phyloP scores from a whole-genome alignment of 2,113 vertebrate species.

The Saguinus midas region DNA sequence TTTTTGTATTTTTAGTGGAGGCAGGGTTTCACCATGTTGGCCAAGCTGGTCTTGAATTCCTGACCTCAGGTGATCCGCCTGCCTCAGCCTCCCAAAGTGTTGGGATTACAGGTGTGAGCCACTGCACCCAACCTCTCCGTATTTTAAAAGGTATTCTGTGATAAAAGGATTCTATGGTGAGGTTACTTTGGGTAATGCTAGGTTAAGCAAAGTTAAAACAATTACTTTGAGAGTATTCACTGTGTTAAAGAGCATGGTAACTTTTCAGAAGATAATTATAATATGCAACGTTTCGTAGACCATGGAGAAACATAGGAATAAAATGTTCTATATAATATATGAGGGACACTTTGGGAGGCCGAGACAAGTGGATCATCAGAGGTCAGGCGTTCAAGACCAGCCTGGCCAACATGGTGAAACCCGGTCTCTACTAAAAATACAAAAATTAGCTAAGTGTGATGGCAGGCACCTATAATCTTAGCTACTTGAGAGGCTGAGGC shows the following conservation, averaged over 20 bases:
- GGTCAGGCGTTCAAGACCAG: too few species aligned
- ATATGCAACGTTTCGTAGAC: background rate
- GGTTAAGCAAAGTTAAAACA: background rate
- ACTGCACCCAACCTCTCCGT: background rate
- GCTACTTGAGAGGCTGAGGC: too few species aligned
- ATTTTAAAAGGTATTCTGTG: background rate
- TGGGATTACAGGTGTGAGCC: background rate
- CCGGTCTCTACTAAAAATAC: too few species aligned
- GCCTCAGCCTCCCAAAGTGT: background rate
- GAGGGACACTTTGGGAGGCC: too few species aligned
- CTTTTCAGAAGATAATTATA: slow-evolving; percentile 26
- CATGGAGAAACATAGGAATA: background rate
- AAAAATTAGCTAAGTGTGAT: too few species aligned
- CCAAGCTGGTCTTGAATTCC: background rate
- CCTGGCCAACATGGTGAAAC: too few species aligned
- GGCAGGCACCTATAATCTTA: too few species aligned
- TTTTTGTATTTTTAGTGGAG: too few species aligned
- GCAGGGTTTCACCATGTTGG: background rate
- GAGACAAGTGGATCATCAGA: too few species aligned
- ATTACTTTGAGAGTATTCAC: background rate
- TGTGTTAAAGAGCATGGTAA: background rate
- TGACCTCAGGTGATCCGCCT: background rate
- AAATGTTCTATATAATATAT: background rate
- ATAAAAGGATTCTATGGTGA: background rate
- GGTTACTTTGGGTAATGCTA: background rate